Evolutionary conservation across 2,888 invertebrate species (phyloP).

Genomic region (Gastracanthus pulcherrimus): DNA sequence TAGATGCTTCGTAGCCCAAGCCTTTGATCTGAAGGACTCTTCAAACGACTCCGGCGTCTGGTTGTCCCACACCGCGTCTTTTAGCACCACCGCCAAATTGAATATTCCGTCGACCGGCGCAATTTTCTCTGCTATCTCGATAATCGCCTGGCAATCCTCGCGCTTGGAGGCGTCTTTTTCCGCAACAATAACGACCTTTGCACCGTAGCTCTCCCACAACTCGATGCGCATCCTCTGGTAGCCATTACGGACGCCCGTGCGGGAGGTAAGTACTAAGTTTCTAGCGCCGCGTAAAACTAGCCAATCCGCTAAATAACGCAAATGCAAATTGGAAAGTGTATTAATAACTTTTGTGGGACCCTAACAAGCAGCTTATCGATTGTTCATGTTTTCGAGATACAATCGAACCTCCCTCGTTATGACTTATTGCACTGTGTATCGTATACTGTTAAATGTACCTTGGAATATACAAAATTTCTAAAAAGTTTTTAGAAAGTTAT

Average conservation of each 20-base stretch:
- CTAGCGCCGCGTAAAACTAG: constrained; percentile 89
- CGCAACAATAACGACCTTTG: constrained; percentile 83
- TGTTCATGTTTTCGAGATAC: no score
- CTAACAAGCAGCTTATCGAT: no score
- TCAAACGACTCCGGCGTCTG: constrained; percentile 79
- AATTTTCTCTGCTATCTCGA: constrained; percentile 79
- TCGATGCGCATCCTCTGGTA: constrained; percentile 87
- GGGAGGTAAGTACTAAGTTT: constrained; percentile 88
- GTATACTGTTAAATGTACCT: no score
- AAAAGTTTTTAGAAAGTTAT: no score
- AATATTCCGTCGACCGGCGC: constrained; percentile 83
- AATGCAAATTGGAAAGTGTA: no score
- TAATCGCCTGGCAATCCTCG: constrained; percentile 84
- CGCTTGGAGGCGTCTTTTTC: constrained; percentile 84
- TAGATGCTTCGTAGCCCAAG: constrained; percentile 80
- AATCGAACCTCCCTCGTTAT: no score
- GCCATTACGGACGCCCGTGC: constrained; percentile 88
- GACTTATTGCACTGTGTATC: no score
- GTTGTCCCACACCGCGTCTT: constrained; percentile 80
- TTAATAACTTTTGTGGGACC: neutral
- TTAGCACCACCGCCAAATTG: constrained; percentile 82
- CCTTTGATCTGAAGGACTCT: constrained; percentile 81
- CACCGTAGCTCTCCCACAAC: constrained; percentile 86
- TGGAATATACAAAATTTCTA: no score
- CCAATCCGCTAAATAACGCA: constrained; percentile 94